A percentile compares a stretch with the other conserved stretches of the same genome.
phyloP scores from a whole-genome alignment of 2,113 vertebrate genomes.

The Mustela nigripes region DNA sequence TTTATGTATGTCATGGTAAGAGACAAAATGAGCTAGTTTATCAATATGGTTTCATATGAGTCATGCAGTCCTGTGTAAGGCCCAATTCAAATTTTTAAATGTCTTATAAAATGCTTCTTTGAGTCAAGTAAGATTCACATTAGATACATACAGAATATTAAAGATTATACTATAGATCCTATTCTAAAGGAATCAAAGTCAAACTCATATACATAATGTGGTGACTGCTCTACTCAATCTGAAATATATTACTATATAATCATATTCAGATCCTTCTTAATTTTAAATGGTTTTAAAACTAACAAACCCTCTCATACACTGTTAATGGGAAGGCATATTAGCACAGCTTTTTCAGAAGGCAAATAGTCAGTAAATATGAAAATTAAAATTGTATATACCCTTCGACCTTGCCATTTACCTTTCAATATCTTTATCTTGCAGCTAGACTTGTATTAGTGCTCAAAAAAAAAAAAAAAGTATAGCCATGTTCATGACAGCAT shows the following conservation, averaged over 20 bases:
- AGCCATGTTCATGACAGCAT: background rate
- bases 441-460: background rate
- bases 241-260: background rate
- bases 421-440: background rate
- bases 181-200: constrained; percentile 40
- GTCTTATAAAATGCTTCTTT: constrained; percentile 30
- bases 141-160: constrained; percentile 36
- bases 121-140: constrained; percentile 13
- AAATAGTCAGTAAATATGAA: background rate
- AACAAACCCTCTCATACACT: background rate
- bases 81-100: constrained; percentile 3
- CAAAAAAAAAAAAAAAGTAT: background rate
- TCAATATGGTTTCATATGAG: background rate
- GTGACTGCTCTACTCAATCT: background rate
- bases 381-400: background rate
- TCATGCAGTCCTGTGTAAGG: background rate
- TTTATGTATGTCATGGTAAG: background rate
- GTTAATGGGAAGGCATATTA: background rate
- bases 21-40: background rate
- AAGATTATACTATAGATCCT: background rate
- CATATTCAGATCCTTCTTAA: background rate
- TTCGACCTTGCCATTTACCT: background rate
- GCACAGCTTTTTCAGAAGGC: background rate
- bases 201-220: background rate
- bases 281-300: constrained; percentile 38